Percentiles rank a stretch among this genome's conserved stretches.
phyloP scores from a whole-genome alignment of 2,888 invertebrate genomes.

The Plebejus melissa region DNA sequence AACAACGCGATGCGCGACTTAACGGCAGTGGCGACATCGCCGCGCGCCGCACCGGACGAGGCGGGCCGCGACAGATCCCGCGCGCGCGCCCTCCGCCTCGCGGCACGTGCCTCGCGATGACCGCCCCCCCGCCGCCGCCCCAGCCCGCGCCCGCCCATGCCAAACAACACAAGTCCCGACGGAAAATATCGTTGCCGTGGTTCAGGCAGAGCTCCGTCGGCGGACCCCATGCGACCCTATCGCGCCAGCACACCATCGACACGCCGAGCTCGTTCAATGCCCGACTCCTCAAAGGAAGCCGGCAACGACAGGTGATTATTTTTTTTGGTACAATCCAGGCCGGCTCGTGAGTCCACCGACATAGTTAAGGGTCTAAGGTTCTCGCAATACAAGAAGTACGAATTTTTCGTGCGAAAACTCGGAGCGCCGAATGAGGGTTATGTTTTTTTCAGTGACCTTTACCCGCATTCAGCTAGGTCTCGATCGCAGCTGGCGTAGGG shows the following conservation, averaged over 20 bases:
- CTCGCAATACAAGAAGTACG: neutral
- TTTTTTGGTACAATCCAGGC: neutral
- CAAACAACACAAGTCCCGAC: constrained; percentile 84
- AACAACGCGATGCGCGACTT: constrained; percentile 24
- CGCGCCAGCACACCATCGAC: constrained; percentile 94
- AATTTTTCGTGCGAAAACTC: neutral
- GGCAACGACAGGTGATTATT: constrained; percentile 73
- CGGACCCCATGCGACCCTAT: constrained; percentile 85
- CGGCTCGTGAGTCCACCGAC: neutral
- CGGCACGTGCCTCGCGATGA: constrained; percentile 38
- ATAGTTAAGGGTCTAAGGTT: neutral
- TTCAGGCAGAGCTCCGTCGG: constrained; percentile 90
- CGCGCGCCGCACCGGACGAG: constrained; percentile 47
- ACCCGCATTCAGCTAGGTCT: neutral
- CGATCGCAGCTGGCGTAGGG: neutral
- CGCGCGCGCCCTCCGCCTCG: constrained; percentile 44
- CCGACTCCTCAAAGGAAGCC: constrained; percentile 83
- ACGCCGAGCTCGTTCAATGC: constrained; percentile 92
- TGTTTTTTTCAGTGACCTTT: constrained; percentile 22
- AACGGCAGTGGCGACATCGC: constrained; percentile 50
- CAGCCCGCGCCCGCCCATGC: constrained; percentile 28
- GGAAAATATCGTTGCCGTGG: constrained; percentile 94
- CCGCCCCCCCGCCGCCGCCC: constrained; percentile 43
- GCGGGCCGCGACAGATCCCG: constrained; percentile 46
- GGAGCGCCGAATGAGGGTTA: neutral